Evolutionary conservation across 2,888 invertebrate genomes (phyloP).

Genomic region (Eristalinus sepulchralis): DNA sequence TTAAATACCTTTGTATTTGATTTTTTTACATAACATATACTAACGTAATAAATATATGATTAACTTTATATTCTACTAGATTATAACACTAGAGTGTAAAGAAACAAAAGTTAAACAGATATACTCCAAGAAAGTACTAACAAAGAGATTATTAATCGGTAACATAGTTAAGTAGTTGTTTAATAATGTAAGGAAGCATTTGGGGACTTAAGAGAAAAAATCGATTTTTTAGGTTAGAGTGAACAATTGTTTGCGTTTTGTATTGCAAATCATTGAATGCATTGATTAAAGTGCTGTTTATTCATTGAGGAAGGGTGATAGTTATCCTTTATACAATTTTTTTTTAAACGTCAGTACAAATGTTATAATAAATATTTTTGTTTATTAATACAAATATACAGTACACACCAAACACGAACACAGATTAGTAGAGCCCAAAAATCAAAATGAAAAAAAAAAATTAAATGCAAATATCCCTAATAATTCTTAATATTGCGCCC

Average conservation of each 20-base stretch:
- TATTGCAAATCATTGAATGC: neutral
- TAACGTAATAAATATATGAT: neutral
- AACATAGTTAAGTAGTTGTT: neutral
- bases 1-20: neutral
- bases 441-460: neutral
- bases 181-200: neutral
- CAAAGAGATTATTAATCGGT: neutral
- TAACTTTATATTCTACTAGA: neutral
- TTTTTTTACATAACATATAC: neutral
- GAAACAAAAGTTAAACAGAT: neutral
- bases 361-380: neutral
- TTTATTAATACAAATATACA: neutral
- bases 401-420: neutral
- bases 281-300: neutral
- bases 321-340: neutral
- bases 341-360: neutral
- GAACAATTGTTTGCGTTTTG: neutral
- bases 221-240: neutral
- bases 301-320: neutral
- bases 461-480: neutral
- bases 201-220: neutral
- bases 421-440: neutral
- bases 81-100: neutral
- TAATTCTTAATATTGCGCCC: neutral
- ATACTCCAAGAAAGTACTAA: neutral